These are phyloP conservation scores for human DNA, from an alignment of 2,113 vertebrate genomes.

Conservation along the genomic window GRCh38 chr1:148007501-148008000, in stretches of 20 bases:
- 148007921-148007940: background rate
- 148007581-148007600: background rate
- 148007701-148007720: background rate
- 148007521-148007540: background rate
- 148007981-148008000: background rate
- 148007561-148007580: background rate
- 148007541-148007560: background rate
- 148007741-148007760: background rate
- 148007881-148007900: background rate
- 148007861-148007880: background rate
- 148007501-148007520: background rate
- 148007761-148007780: background rate
- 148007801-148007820: background rate
- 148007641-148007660: background rate
- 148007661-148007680: background rate
- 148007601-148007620: background rate
- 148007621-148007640: background rate
- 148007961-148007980: background rate
- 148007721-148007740: background rate
- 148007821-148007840: background rate
- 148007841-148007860: background rate
- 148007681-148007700: background rate
- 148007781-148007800: background rate
- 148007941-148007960: background rate
- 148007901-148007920: background rate